Percentiles rank a stretch among this genome's conserved stretches.
phyloP scores from a whole-genome alignment of 2,113 vertebrate genomes.

The Forbesichthys papilliferus region DNA sequence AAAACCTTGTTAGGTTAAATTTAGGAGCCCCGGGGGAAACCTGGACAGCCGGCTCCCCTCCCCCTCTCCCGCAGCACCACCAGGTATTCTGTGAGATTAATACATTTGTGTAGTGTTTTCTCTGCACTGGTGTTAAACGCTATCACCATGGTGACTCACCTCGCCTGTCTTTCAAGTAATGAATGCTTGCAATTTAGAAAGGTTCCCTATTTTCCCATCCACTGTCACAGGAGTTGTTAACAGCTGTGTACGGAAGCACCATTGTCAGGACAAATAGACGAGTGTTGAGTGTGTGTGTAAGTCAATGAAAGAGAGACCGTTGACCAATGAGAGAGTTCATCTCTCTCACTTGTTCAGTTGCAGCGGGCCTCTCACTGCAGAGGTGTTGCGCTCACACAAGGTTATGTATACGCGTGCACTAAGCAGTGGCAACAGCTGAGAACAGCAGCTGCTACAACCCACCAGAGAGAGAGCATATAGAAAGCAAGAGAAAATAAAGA shows the following conservation, averaged over 20 bases:
- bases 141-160: no score
- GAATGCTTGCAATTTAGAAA: neutral
- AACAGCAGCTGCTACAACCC: neutral
- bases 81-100: no score
- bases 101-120: no score
- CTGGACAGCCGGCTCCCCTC: no score
- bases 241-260: neutral
- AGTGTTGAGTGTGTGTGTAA: neutral
- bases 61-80: no score
- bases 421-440: no score
- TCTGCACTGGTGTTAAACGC: no score
- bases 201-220: constrained; percentile 9
- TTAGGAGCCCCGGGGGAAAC: no score
- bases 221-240: constrained; percentile 1
- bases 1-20: no score
- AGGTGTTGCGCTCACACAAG: constrained; percentile 81
- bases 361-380: constrained; percentile 76
- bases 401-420: constrained; percentile 38
- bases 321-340: constrained; percentile 3
- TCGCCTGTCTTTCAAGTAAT: no score
- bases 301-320: neutral
- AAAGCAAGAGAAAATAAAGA: constrained; percentile 41
- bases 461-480: constrained; percentile 41
- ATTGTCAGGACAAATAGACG: neutral
- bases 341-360: constrained; percentile 51